Conservation (phyloP, 2,113 vertebrate genomes). For the Herpetotheres cachinnans region DNA sequence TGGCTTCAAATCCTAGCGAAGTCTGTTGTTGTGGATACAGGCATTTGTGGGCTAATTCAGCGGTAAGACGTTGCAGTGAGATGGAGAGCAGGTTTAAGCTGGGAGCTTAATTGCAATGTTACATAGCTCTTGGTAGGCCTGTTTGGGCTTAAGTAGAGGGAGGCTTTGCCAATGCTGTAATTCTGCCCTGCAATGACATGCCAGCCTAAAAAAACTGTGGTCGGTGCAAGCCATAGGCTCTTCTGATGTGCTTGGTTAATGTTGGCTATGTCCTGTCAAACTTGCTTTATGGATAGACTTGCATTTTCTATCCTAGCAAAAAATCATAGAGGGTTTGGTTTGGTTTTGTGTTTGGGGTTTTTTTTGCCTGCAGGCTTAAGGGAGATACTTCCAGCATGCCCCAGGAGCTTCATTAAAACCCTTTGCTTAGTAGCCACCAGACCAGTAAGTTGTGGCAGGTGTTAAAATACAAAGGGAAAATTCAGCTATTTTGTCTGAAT, state of each 20-base stretch:
- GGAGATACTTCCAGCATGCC: neutral
- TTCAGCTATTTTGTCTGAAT: neutral
- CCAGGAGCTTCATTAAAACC: neutral
- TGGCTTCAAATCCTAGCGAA: neutral
- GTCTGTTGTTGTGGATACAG: neutral
- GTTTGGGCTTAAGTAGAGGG: neutral
- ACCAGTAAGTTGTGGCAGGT: neutral
- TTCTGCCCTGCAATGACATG: neutral
- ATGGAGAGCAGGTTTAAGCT: neutral
- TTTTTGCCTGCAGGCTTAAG: neutral
- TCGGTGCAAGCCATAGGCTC: neutral
- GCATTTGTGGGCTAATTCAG: neutral
- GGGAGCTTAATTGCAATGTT: neutral
- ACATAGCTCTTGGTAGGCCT: neutral
- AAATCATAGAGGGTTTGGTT: neutral
- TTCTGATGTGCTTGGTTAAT: neutral
- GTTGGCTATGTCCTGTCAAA: neutral
- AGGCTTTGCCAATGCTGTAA: neutral
- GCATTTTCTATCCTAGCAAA: neutral
- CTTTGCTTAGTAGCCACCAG: neutral
- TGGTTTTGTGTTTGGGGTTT: neutral
- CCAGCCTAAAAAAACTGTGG: neutral
- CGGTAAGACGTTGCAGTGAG: neutral
- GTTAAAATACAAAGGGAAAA: neutral
- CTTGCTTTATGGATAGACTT: neutral